Evolutionary conservation across 2,888 invertebrate species (phyloP).

Genomic region (Schizotus pectinicornis): DNA sequence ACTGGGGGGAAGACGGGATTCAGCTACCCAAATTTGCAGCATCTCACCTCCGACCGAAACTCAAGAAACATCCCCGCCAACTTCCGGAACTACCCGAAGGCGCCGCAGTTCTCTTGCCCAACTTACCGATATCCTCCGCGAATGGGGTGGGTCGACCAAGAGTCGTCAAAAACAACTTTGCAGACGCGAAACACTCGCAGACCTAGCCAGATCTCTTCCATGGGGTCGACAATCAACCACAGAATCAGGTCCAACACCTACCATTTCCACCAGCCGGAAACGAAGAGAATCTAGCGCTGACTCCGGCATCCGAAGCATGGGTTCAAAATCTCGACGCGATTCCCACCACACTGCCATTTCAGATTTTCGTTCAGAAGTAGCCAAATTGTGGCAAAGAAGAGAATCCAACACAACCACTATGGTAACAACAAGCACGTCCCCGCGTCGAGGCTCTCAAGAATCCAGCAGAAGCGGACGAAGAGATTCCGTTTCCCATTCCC

Average conservation of each 20-base stretch:
- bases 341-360: slow-evolving; percentile 70
- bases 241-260: slow-evolving; percentile 57
- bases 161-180: slow-evolving; percentile 72
- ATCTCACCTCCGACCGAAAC: slow-evolving; percentile 79
- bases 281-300: slow-evolving; percentile 89
- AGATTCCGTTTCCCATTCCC: slow-evolving; percentile 67
- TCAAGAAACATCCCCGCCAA: slow-evolving; percentile 74
- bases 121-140: slow-evolving; percentile 84
- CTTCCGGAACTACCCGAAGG: slow-evolving; percentile 67
- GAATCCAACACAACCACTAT: slow-evolving; percentile 63
- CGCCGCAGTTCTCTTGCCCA: slow-evolving; percentile 87
- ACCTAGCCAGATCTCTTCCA: slow-evolving; percentile 82
- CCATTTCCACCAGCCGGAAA: slow-evolving; percentile 64
- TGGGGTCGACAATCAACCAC: slow-evolving; percentile 75
- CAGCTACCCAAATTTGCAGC: slow-evolving; percentile 87
- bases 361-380: slow-evolving; percentile 74
- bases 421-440: slow-evolving; percentile 55
- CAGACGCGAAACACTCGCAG: slow-evolving; percentile 86
- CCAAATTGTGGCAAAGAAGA: slow-evolving; percentile 72
- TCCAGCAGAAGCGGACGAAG: slow-evolving; percentile 61
- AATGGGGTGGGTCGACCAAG: slow-evolving; percentile 77
- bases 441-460: slow-evolving; percentile 70
- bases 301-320: slow-evolving; percentile 76
- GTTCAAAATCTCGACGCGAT: slow-evolving; percentile 75
- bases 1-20: slow-evolving; percentile 85